phyloP scores from a whole-genome alignment of 2,888 invertebrate species.

The Steinernema carpocapsae region DNA sequence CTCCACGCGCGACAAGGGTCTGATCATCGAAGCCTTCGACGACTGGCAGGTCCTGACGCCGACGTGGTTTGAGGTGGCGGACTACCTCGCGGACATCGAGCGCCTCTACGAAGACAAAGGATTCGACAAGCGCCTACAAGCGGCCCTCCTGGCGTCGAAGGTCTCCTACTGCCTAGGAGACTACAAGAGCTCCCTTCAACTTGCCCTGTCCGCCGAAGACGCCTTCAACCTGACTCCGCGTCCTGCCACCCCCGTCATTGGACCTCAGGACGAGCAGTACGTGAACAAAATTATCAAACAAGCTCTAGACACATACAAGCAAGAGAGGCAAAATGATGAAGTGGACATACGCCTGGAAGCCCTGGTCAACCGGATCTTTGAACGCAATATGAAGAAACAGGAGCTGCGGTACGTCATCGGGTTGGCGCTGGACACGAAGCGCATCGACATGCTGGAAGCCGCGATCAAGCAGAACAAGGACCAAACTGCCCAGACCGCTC shows the following conservation, averaged over 20 bases:
- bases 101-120: slow-evolving; percentile 89
- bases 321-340: slow-evolving; percentile 27
- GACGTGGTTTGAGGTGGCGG: slow-evolving; percentile 65
- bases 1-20: slow-evolving; percentile 49
- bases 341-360: slow-evolving; percentile 77
- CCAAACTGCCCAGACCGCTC: slow-evolving; percentile 75
- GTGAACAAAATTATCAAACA: slow-evolving; percentile 62
- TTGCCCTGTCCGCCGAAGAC: slow-evolving; percentile 86
- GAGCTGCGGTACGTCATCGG: slow-evolving; percentile 78
- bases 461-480: slow-evolving; percentile 75
- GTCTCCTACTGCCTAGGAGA: slow-evolving; percentile 93
- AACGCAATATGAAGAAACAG: slow-evolving; percentile 80
- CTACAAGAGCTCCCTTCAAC: slow-evolving; percentile 94
- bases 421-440: slow-evolving; percentile 89
- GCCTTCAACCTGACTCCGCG: slow-evolving; percentile 91
- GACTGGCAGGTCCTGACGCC: slow-evolving; percentile 62
- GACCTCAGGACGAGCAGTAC: slow-evolving; percentile 62
- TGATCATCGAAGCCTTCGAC: slow-evolving; percentile 59
- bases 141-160: slow-evolving; percentile 95
- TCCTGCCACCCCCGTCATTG: slow-evolving; percentile 76
- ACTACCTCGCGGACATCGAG: slow-evolving; percentile 73
- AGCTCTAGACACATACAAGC: slow-evolving; percentile 63
- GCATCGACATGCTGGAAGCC: slow-evolving; percentile 94
- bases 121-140: slow-evolving; percentile 86
- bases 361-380: slow-evolving; percentile 96